Evolutionary conservation across 2,797 vertebrate species (phyloP), one percentile per base, ranked within the genome.

Genomic region (Anguilla marmorata): DNA sequence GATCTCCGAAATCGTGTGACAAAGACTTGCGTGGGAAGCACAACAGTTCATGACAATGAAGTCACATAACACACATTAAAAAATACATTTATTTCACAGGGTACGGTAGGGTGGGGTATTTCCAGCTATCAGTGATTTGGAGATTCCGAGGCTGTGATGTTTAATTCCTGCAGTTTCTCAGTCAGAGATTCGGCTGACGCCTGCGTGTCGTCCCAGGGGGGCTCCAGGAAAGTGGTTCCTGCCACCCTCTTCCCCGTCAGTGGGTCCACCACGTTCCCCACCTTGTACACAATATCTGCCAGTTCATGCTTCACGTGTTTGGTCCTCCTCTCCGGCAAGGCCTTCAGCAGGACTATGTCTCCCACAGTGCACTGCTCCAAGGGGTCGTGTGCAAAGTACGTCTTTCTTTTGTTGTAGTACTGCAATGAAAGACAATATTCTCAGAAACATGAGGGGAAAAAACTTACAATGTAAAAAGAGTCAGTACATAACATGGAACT

Each of bases 381-480:
- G 0, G 97, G 95, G 88, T 99, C 98, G 0, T 99, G 98, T 82
- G 98, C 98, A 93, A 99, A 99, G 91, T 99, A 99, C 0, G 99
- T 99, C 95, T 98, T 99, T 88, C 97, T 95, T 92, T 98, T 99
- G 95, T 99, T 99, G 94, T 96, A 99, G 94, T 96, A 99, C 99
- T 99, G 72, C 9, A 84, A 66, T 45, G 33, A 85, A 41, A 72
- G 27, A 66, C 84, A 80, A 4, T 5, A 58, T 85, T 66, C 33
- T 7, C 63, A 83, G 24, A 79, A 45, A 79, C 16, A 79, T 45
- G 30, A 37, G 4, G 11, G 11, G 21, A 12, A 3, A 52, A 52
- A 11, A n/a, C 5, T 52, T 50, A 12, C 82, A 27, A 24, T 1
- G 19, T 8, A 84, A 84, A 7, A 30, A 72, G 6, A 30, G 27